Evolutionary conservation across 2,113 vertebrate genomes (phyloP).

Genomic region (Sialia sialis): DNA sequence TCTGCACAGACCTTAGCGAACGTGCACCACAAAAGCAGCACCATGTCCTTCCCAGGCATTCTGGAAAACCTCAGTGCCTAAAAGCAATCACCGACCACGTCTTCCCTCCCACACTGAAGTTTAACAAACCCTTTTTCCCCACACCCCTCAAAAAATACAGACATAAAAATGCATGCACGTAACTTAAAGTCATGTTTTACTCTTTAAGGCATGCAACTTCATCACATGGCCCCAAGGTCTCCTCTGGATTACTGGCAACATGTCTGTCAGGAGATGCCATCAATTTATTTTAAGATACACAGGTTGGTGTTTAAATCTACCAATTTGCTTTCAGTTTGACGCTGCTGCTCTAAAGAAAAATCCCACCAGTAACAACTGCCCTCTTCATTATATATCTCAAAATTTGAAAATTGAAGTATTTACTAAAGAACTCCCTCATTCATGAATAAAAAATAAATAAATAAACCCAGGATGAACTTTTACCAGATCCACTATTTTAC

Average conservation of each 20-base stretch:
- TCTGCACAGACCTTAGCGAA: accelerated
- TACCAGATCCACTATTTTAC: background rate
- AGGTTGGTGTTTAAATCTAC: background rate
- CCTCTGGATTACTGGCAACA: background rate
- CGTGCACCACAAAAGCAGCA: background rate
- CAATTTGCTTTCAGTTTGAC: background rate
- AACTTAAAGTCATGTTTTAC: background rate
- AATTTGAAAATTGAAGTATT: background rate
- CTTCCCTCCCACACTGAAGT: background rate
- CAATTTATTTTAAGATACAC: background rate
- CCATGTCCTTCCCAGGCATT: background rate
- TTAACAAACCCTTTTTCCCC: background rate
- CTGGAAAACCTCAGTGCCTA: background rate
- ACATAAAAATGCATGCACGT: background rate
- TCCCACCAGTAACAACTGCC: background rate
- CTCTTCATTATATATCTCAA: background rate
- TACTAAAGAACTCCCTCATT: background rate
- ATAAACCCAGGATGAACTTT: background rate
- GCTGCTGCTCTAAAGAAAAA: background rate
- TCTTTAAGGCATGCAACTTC: background rate
- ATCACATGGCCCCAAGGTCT: background rate
- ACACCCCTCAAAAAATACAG: background rate
- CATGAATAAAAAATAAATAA: background rate
- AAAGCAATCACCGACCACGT: background rate
- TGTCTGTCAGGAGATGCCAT: background rate